Conservation (phyloP, 1,140 invertebrate species). For the Lordiphosa stackelbergi region DNA sequence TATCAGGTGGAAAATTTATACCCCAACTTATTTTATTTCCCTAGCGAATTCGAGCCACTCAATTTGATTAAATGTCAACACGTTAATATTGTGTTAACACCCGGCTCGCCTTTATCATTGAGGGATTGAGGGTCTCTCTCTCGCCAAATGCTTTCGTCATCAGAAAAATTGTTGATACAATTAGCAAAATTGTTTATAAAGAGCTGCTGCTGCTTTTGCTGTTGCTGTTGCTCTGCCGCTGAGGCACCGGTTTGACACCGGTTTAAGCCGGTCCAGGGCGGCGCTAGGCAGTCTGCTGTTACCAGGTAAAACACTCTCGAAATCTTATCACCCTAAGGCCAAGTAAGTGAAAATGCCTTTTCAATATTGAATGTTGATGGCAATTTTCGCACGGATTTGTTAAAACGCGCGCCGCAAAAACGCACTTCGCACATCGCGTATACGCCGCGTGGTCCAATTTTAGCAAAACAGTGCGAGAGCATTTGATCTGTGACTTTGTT, state of each 20-base stretch:
- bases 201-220: not conserved
- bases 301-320: conserved; percentile 34
- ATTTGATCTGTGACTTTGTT: conserved; percentile 51
- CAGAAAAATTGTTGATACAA: conserved; percentile 28
- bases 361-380: conserved; percentile 34
- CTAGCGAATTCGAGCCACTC: conserved; percentile 12
- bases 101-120: not conserved
- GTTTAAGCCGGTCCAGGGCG: conserved; percentile 45
- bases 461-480: conserved; percentile 49
- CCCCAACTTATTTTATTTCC: not conserved
- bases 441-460: conserved; percentile 60
- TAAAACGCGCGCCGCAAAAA: conserved; percentile 50
- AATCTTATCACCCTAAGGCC: conserved; percentile 38
- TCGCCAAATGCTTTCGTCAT: not conserved
- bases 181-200: conserved; percentile 24
- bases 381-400: conserved; percentile 52
- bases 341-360: conserved; percentile 42
- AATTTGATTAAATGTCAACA: conserved; percentile 37
- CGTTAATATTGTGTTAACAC: not conserved
- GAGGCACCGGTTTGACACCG: conserved; percentile 37
- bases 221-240: conserved; percentile 10
- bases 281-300: conserved; percentile 51
- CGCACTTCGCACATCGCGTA: conserved; percentile 39
- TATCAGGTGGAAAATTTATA: conserved; percentile 16
- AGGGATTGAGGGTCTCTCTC: not conserved